Evolutionary conservation across 2,113 vertebrate genomes (phyloP).

Genomic region (Nesogale talazaci): DNA sequence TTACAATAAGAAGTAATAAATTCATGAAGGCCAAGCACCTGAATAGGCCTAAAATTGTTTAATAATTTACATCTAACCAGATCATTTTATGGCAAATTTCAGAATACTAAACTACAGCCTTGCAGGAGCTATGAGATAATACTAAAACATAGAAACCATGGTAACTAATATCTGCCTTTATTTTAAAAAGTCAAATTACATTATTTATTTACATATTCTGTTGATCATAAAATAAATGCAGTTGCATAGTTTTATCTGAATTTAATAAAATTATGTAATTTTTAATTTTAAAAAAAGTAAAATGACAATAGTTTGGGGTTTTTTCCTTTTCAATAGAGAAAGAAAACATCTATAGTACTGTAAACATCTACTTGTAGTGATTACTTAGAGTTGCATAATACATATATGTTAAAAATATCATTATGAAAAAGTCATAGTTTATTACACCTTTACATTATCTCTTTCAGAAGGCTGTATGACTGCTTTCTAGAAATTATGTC

Average conservation of each 20-base stretch:
- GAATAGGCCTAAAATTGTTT: not conserved
- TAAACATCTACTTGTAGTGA: constrained; percentile 48
- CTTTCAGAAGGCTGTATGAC: constrained; percentile 47
- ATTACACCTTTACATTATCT: constrained; percentile 64
- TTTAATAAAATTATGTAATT: constrained; percentile 48
- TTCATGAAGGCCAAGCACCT: not conserved
- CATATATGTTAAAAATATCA: constrained; percentile 24
- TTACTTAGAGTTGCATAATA: constrained; percentile 65
- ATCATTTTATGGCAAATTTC: not conserved
- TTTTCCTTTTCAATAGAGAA: constrained; percentile 38
- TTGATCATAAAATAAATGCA: not conserved
- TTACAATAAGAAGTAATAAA: not conserved
- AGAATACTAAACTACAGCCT: not conserved
- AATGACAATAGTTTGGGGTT: not conserved
- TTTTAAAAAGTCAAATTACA: constrained; percentile 5
- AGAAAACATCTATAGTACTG: not conserved
- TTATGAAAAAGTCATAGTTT: constrained; percentile 60
- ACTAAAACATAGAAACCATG: too few species aligned
- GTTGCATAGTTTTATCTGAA: not conserved
- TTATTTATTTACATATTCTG: not conserved
- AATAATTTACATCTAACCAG: not conserved
- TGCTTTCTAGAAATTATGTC: constrained; percentile 54
- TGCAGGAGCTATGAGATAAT: not conserved
- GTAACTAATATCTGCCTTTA: not conserved
- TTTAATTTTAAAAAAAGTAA: constrained; percentile 5